These are phyloP conservation scores for Verasper variegatus DNA, from an alignment of 2,113 vertebrate species.

Conservation along the genomic window DNA sequence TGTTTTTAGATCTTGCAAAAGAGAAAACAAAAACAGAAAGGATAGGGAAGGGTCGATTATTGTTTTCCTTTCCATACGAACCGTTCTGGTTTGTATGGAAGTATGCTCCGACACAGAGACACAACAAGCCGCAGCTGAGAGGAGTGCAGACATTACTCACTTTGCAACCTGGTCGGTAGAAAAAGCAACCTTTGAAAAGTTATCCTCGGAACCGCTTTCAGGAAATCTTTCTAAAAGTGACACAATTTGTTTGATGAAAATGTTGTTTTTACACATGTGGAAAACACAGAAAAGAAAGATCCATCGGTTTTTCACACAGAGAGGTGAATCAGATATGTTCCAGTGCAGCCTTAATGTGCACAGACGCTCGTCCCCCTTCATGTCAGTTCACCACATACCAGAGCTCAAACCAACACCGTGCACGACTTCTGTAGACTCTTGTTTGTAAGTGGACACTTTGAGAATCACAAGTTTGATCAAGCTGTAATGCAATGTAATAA, in stretches of 20 bases:
- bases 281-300: background rate
- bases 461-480: no score
- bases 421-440: no score
- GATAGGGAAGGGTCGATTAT: background rate
- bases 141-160: background rate
- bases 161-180: background rate
- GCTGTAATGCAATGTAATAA: no score
- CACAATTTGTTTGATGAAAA: no score
- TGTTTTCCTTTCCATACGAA: no score
- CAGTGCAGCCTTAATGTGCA: background rate
- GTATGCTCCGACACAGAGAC: no score
- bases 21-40: conserved; percentile 1
- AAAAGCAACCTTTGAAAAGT: background rate
- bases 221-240: no score
- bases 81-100: no score
- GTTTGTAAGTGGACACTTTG: no score
- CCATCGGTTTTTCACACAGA: background rate
- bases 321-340: background rate
- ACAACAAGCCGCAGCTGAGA: background rate
- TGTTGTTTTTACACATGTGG: no score
- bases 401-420: no score
- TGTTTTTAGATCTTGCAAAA: conserved; percentile 13
- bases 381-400: background rate
- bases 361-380: background rate
- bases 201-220: no score